These are phyloP conservation scores for Lycocerus yunnanus DNA, from an alignment of 2,888 invertebrate genomes.

Conservation along the genomic window DNA sequence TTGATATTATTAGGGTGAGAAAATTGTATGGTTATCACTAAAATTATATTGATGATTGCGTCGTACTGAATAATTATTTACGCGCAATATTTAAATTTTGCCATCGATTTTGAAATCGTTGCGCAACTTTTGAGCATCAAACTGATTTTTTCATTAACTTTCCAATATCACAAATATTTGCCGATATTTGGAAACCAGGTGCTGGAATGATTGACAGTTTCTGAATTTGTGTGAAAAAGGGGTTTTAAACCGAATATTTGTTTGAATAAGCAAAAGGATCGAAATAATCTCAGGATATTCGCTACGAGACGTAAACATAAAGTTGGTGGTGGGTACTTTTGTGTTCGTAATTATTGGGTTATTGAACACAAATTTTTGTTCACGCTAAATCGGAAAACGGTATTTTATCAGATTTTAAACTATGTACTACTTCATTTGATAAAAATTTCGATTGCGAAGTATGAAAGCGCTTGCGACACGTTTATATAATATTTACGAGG, in stretches of 20 bases:
- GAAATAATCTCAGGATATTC: conserved; percentile 33
- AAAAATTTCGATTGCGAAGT: not conserved
- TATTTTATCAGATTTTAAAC: not conserved
- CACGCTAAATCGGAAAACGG: not conserved
- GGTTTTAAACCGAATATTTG: conserved; percentile 32
- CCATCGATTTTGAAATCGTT: not conserved
- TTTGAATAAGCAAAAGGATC: conserved; percentile 29
- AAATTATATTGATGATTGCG: not conserved
- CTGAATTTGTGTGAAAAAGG: conserved; percentile 35
- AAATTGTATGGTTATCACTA: conserved; percentile 16
- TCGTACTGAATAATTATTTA: not conserved
- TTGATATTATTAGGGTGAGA: conserved; percentile 30
- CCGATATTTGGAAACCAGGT: conserved; percentile 36
- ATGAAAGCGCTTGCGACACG: not conserved
- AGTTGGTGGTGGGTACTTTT: conserved; percentile 18
- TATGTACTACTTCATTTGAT: not conserved
- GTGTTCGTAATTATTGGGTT: conserved; percentile 9
- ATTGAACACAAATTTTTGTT: not conserved
- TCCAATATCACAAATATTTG: conserved; percentile 7
- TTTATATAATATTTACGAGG: not conserved
- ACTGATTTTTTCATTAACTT: not conserved
- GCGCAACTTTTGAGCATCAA: not conserved
- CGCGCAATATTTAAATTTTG: not conserved
- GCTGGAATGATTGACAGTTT: conserved; percentile 39
- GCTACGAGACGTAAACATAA: conserved; percentile 25